phyloP scores from a whole-genome alignment of 35 echinoderm and acorn worm genomes.

The Heliocidaris tuberculata region DNA sequence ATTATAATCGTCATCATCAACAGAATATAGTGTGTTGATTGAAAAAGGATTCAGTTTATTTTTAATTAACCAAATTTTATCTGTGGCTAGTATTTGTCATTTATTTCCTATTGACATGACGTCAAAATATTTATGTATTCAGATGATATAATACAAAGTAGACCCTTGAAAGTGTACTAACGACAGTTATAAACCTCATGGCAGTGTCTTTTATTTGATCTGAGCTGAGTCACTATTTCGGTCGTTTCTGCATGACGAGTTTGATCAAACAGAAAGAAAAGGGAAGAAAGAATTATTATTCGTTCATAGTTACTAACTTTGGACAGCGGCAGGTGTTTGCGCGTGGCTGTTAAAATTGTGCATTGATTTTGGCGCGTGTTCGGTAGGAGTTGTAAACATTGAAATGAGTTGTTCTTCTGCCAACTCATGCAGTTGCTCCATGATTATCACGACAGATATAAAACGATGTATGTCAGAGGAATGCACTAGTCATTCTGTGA shows the following conservation, averaged over 20 bases:
- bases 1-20: too few species aligned
- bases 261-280: neutral
- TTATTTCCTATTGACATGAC: too few species aligned
- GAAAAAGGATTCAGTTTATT: neutral
- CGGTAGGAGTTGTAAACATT: neutral
- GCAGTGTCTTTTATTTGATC: neutral
- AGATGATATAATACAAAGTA: too few species aligned
- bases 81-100: too few species aligned
- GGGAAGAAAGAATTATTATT: neutral
- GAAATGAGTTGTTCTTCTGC: neutral
- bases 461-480: neutral
- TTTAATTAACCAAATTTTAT: neutral
- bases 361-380: conserved; percentile 15
- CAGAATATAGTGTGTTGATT: too few species aligned
- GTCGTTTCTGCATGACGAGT: neutral
- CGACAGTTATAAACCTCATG: neutral
- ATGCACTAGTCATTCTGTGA: neutral
- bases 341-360: conserved; percentile 1
- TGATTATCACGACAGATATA: neutral
- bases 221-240: neutral
- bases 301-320: neutral
- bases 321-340: neutral
- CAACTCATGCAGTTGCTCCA: neutral
- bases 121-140: too few species aligned
- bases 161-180: neutral